Evolutionary conservation across 2,113 vertebrate species (phyloP).

Genomic region (Varanus salvator): DNA sequence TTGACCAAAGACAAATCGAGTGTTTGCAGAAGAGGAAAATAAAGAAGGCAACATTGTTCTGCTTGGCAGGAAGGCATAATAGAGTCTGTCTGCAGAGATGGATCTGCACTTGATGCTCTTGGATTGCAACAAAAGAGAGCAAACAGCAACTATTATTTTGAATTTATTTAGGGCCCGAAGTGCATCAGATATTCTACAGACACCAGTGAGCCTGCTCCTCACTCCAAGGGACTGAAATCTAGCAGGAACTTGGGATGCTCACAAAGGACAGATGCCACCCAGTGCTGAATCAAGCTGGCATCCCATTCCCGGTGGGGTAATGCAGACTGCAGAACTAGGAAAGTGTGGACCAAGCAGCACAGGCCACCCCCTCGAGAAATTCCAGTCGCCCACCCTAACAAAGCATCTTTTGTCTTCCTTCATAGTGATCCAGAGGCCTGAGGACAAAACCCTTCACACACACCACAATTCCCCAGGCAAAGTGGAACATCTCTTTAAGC

Average conservation of each 20-base stretch:
- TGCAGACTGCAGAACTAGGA: background rate
- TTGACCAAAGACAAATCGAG: constrained; percentile 52
- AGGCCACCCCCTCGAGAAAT: background rate
- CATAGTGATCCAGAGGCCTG: background rate
- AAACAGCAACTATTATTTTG: background rate
- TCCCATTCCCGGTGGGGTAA: background rate
- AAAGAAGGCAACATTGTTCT: constrained; percentile 58
- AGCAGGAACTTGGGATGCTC: too few species aligned
- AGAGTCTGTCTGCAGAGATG: constrained; percentile 54
- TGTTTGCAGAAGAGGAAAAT: constrained; percentile 52
- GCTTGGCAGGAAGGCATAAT: constrained; percentile 66
- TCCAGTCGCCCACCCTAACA: too few species aligned
- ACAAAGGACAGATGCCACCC: background rate
- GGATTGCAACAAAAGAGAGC: constrained; percentile 40
- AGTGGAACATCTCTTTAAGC: background rate
- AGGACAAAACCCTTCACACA: background rate
- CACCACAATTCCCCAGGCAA: background rate
- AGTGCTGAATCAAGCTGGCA: background rate
- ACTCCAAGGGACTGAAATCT: background rate
- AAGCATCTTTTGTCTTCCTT: background rate
- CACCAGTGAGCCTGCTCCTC: too few species aligned
- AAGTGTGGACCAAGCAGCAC: background rate
- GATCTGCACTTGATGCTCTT: constrained; percentile 61
- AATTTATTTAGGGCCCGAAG: background rate
- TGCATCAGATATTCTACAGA: background rate